Base-by-base conservation (phyloP, 2,113 vertebrate species). In the Nannobrachium achirus region DNA sequence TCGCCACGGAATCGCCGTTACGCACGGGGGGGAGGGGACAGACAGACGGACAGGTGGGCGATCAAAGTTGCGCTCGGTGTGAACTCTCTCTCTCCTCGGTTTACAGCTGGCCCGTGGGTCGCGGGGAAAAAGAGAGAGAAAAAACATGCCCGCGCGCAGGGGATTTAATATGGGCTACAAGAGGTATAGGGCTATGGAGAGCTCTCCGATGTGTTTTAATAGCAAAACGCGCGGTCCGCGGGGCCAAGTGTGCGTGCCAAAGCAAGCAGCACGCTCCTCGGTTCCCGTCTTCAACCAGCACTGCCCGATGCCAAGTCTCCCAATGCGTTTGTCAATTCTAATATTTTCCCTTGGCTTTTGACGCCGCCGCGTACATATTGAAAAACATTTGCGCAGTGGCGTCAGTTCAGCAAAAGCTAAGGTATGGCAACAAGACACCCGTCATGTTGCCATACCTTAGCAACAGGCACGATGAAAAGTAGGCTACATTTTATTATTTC, bases 241-340 rank as follows among this genome's bases (percentile, higher is more conserved):
- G n/a, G n/a, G 71, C 80, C 76, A 76, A 69, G 51, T 7, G 39
- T 52, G 7, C 33, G 63, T 81, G 87, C 87, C 89, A 89, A 87
- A 82, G 71, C 82, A 82, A 88, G 88, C 88, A 86, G 70, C 16
- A 71, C 82, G 61, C 76, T 61, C 61, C 82, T 70, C 69, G 65
- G 73, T 76, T 78, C 75, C 70, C 69, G 62, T 73, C 61, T 69
- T 81, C 75, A 71, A 66, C 61, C n/a, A 39, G 62, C 46, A 25
- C 68, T 56, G 48, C 60, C n/a, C 62, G n/a, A 52, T 38, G 82
- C 80, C 76, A 78, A 79, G 62, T 75, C 78, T 81, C 78, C 69
- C 72, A 73, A 63, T 67, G 74, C 66, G 71, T 85, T 78, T 83
- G 82, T 83, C 86, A 75, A 69, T 73, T 77, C 53, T 67, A 73